A percentile compares a stretch with the other conserved stretches of the same genome.
Conservation (phyloP, 2,113 vertebrate species). For the Lasiurus cinereus region DNA sequence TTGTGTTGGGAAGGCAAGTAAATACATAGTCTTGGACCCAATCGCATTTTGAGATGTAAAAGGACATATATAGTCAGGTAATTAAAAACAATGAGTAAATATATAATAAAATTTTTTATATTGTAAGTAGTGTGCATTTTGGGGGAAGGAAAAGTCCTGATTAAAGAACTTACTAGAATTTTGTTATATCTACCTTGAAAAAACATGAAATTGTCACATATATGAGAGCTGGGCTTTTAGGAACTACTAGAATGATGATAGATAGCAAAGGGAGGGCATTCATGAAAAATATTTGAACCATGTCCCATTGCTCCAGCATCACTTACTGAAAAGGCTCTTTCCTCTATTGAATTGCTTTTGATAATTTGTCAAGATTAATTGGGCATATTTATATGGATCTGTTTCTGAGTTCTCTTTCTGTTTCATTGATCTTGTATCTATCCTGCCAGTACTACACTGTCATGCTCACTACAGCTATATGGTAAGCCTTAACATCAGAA, state of each 20-base stretch:
- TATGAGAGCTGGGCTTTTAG: constrained; percentile 20
- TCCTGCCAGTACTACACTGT: not conserved
- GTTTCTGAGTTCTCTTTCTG: not conserved
- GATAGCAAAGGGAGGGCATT: not conserved
- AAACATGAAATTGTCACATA: constrained; percentile 51
- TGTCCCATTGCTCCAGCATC: not conserved
- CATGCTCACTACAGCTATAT: not conserved
- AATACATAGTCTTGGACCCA: constrained; percentile 20
- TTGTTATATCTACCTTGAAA: not conserved
- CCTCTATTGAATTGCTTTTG: constrained; percentile 38
- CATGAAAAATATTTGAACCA: not conserved
- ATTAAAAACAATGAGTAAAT: not conserved
- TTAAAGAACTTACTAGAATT: constrained; percentile 2
- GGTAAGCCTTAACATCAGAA: not conserved
- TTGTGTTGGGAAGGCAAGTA: constrained; percentile 49
- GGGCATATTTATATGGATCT: constrained; percentile 26
- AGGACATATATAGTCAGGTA: not conserved
- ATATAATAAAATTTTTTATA: constrained; percentile 35
- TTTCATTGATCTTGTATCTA: not conserved
- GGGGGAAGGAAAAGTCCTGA: not conserved
- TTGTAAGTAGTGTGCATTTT: constrained; percentile 42
- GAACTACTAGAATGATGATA: not conserved
- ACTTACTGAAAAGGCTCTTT: constrained; percentile 8
- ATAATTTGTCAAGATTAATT: constrained; percentile 42
- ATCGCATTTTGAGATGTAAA: not conserved